phyloP scores from a whole-genome alignment of 2,888 invertebrate species.

The Keiferia lycopersicella region DNA sequence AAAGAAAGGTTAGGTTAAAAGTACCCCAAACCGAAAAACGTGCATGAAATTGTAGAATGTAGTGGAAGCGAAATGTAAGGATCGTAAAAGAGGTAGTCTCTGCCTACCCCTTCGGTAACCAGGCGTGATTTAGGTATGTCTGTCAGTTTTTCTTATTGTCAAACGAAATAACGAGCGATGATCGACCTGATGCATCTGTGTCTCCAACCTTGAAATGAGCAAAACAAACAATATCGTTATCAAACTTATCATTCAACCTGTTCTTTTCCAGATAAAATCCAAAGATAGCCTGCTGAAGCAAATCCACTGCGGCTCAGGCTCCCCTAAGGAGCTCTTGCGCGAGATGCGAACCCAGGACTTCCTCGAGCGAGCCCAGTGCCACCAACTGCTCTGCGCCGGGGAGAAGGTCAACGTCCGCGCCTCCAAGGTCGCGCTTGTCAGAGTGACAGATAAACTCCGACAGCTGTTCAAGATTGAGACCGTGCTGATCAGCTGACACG shows the following conservation, averaged over 20 bases:
- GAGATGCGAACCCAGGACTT: slow-evolving; percentile 91
- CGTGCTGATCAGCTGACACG: slow-evolving; percentile 84
- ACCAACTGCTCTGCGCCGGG: slow-evolving; percentile 88
- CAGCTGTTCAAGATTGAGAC: slow-evolving; percentile 91
- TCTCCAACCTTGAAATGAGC: too few species aligned
- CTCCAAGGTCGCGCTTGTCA: slow-evolving; percentile 90
- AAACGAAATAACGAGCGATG: too few species aligned
- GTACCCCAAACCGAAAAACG: too few species aligned
- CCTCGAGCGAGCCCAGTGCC: slow-evolving; percentile 89
- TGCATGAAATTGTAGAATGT: too few species aligned
- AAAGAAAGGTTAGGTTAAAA: too few species aligned
- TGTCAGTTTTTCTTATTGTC: too few species aligned
- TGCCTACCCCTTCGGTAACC: too few species aligned
- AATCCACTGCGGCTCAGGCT: slow-evolving; percentile 83
- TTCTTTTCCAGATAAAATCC: slow-evolving; percentile 86
- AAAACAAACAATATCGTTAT: too few species aligned
- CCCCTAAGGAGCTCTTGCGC: slow-evolving; percentile 75
- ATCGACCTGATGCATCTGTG: too few species aligned
- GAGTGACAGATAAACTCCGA: slow-evolving; percentile 91
- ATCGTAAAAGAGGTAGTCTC: too few species aligned
- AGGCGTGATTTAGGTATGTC: too few species aligned
- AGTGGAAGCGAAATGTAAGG: too few species aligned
- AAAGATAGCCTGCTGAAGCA: slow-evolving; percentile 89
- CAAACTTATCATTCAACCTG: not conserved
- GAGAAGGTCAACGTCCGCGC: slow-evolving; percentile 90